Conservation (phyloP, 2,888 invertebrate genomes). For the Dicranocentrus wangi region DNA sequence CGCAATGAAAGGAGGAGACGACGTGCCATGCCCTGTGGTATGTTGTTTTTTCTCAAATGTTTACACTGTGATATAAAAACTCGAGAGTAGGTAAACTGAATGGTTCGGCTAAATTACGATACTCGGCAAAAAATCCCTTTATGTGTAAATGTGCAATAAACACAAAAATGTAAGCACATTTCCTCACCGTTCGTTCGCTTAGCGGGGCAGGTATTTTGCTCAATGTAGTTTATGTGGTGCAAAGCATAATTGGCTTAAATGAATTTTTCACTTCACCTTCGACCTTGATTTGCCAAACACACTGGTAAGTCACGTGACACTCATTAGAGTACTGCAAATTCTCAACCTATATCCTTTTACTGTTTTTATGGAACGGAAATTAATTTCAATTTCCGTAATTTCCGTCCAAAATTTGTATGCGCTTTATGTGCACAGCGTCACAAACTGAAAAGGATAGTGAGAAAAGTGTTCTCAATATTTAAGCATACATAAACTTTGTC, state of each 20-base stretch:
- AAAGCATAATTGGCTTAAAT: neutral
- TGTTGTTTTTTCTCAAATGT: conserved; percentile 9
- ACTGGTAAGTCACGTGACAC: neutral
- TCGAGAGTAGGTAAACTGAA: neutral
- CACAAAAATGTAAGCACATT: too few relatives aligned
- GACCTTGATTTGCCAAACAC: conserved; percentile 32
- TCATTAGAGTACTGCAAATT: neutral
- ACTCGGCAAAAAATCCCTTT: neutral
- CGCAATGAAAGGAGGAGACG: conserved; percentile 1
- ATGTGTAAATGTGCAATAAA: too few relatives aligned
- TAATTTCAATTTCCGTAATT: too few relatives aligned
- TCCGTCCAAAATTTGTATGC: too few relatives aligned
- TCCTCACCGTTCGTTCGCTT: too few relatives aligned
- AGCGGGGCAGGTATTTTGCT: too few relatives aligned
- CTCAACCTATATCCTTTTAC: neutral
- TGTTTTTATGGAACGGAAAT: too few relatives aligned
- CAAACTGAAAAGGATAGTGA: too few relatives aligned
- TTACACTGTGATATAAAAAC: conserved; percentile 1
- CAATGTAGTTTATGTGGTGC: neutral
- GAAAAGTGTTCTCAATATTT: too few relatives aligned
- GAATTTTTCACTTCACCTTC: conserved; percentile 12
- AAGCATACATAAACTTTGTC: neutral
- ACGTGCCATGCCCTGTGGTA: neutral
- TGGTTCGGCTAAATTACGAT: neutral
- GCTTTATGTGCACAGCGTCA: too few relatives aligned